phyloP scores from a whole-genome alignment of 2,113 vertebrate genomes.

The Phylloscopus trochiloides region DNA sequence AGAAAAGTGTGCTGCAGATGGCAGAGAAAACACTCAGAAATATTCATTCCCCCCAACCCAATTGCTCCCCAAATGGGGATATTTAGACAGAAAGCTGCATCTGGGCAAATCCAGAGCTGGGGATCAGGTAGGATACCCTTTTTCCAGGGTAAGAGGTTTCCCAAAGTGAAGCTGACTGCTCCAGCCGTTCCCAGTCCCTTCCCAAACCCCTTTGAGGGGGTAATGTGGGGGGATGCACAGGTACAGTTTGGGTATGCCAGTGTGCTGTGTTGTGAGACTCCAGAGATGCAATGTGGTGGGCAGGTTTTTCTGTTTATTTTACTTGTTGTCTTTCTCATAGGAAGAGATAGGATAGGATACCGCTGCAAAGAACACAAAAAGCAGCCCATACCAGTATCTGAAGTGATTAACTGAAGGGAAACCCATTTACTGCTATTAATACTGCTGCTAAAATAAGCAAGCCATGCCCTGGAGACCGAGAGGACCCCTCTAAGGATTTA shows the following conservation, averaged over 20 bases:
- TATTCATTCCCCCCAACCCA: neutral
- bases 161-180: neutral
- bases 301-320: conserved; percentile 20
- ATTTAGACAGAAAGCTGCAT: neutral
- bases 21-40: neutral
- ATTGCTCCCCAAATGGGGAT: neutral
- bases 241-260: neutral
- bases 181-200: neutral
- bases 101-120: neutral
- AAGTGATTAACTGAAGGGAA: conserved; percentile 23
- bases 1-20: neutral
- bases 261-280: neutral
- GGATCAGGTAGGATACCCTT: neutral
- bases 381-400: neutral
- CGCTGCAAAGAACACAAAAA: neutral
- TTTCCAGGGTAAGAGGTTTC: neutral
- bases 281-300: neutral
- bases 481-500: neutral
- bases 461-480: neutral
- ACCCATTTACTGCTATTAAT: conserved; percentile 40
- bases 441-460: conserved; percentile 17
- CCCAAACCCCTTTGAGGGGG: neutral
- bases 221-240: rapidly evolving
- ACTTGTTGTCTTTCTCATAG: neutral
- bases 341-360: conserved; percentile 18